Percentiles rank a stretch among this genome's conserved stretches.
phyloP scores from a whole-genome alignment of 2,888 invertebrate species.

The Lasioglossum pauxillum region DNA sequence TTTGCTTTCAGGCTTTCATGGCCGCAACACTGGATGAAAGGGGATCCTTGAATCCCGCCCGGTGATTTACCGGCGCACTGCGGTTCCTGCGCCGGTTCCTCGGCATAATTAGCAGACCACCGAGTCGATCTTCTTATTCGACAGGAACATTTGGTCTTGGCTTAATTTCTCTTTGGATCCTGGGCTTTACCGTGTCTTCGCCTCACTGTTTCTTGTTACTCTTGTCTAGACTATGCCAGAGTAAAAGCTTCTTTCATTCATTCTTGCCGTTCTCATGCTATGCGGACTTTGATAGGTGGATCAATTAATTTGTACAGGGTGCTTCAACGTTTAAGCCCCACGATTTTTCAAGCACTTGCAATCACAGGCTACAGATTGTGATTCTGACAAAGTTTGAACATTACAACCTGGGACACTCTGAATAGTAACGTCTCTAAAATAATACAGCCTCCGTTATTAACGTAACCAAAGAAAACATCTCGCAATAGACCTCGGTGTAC shows the following conservation, averaged over 20 bases:
- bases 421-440: neutral
- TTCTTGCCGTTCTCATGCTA: neutral
- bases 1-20: constrained; percentile 18
- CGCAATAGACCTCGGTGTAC: neutral
- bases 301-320: too few species aligned
- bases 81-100: neutral
- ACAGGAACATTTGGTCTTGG: neutral
- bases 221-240: neutral
- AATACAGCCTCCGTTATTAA: neutral
- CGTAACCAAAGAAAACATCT: neutral
- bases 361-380: too few species aligned
- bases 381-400: too few species aligned
- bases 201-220: neutral
- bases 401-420: too few species aligned
- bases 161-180: neutral
- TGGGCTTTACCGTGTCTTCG: neutral
- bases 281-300: neutral
- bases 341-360: too few species aligned
- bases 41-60: neutral
- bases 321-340: too few species aligned
- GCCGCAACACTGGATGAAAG: constrained; percentile 19
- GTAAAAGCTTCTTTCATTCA: neutral
- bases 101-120: constrained; percentile 29
- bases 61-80: constrained; percentile 16
- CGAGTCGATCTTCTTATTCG: constrained; percentile 5